Evolutionary conservation across 2,797 vertebrate genomes (phyloP), one percentile per base, ranked within the genome.

Genomic region (Phrynocephalus forsythii): DNA sequence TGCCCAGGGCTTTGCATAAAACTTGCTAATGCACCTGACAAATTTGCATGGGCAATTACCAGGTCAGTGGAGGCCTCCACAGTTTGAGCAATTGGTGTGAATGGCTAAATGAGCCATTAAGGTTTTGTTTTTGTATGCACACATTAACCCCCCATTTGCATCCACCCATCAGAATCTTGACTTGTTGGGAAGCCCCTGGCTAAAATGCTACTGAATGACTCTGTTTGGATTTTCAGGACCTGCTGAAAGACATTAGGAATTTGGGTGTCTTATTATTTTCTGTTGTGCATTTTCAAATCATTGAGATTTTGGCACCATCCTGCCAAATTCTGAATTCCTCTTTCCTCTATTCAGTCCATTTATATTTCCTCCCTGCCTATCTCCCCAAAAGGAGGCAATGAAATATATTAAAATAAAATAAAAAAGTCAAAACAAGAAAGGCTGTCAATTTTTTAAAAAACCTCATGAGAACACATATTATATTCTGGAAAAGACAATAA

Each of bases 1-100:
- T 67, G 69, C 77, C 78, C 68, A 38, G 5, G 63, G 13, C 52
- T 38, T 50, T 88, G 52, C 66, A 56, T 72, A 44, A 60, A 50
- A 50, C 18, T 73, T 83, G 86, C 68, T 67, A 3, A 16, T 68
- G 79, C 13, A 11, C n/a, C n/a, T 1, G 56, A 38, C 63, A 75
- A 83, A 90, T 83, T 76, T 88, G 93, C 90, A 72, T 72, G 86
- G 38, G 73, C 69, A 85, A 76, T 84, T n/a, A 11, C 16, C 7
- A 0, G 0, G 60, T 13, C 0, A 24, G 69, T 52, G 60, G 79
- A 76, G 38, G 84, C 52, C 52, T 81, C 63, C 1, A n/a, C 73
- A 30, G 20, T 20, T 52, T 88, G 0, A 90, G 88, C 60, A 91
- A 86, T n/a, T 86, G 92, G 90, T 26, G 90, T 20, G 89, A 95